phyloP scores from a whole-genome alignment of 2,797 vertebrate species.

The Cirrhinus mrigala region DNA sequence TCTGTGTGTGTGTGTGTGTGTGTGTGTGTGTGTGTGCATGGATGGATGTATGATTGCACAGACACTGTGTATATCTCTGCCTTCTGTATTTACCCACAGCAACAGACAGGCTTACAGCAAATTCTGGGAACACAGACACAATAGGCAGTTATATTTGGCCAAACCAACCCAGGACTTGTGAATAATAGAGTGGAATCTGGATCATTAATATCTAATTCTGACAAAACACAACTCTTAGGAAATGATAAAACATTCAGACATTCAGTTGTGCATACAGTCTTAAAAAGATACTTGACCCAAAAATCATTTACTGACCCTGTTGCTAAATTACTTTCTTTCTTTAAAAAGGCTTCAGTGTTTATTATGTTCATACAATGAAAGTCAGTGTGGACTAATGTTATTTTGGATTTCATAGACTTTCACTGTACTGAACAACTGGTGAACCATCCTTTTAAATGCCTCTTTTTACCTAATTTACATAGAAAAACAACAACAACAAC shows the following conservation, averaged over 20 bases:
- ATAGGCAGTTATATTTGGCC: slow-evolving; percentile 33
- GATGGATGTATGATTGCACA: slow-evolving; percentile 23
- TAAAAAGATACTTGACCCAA: neutral
- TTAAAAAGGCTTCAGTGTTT: neutral
- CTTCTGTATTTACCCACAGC: slow-evolving; percentile 48
- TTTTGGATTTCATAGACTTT: neutral
- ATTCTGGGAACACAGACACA: slow-evolving; percentile 33
- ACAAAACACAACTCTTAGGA: neutral
- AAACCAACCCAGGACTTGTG: slow-evolving; percentile 29
- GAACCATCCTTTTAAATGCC: neutral
- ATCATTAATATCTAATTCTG: slow-evolving; percentile 43
- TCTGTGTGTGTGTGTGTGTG: neutral
- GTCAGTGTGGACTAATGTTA: neutral
- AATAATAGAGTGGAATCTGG: slow-evolving; percentile 46
- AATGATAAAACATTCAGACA: neutral
- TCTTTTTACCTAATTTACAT: neutral
- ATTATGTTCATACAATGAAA: neutral
- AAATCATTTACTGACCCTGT: neutral
- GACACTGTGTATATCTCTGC: slow-evolving; percentile 40
- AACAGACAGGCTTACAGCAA: slow-evolving; percentile 42
- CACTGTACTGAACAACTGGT: no score
- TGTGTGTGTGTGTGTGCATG: slow-evolving; percentile 8
- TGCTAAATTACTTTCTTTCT: neutral
- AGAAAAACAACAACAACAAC: neutral
- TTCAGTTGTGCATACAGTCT: neutral